Base-by-base conservation (phyloP, 92 coral and sea anemone genomes). In the Siderastrea radians region DNA sequence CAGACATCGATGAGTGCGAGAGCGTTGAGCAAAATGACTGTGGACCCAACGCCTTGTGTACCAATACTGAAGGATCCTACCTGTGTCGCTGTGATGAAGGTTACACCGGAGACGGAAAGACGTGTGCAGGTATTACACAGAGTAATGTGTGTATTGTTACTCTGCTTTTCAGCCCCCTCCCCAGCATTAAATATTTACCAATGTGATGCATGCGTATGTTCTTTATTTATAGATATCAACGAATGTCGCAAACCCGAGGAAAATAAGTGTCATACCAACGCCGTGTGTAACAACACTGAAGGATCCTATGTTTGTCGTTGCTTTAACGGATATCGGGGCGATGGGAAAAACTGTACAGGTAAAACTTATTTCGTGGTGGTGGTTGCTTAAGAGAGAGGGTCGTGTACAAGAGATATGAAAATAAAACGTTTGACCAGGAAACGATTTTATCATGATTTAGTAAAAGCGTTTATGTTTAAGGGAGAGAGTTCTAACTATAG, bases 321-420 rank as follows among this genome's bases (percentile, higher is more conserved):
- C 48, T 45, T 13, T 1, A 38, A 1, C 2, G 88, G 88, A 15
- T 84, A 54, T 64, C 19, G 26, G 60, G 88, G 88, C 61, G 59
- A 84, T 61, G 90, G 90, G 54, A 16, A 66, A 26, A 19, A 26
- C 62, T 86, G 90, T 61, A 19, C 19, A 2, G 92, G 92, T 14
- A 16, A 61, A 55, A 55, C 9, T 7, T 55, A 7, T 55, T 5
- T 65, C 14, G 85, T 88, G 72, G 14, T 26, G 38, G 38, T 26
- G 38, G 38, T 26, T 26, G 38, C 38, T 26, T 26, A 26, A 26
- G 38, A 26, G 38, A 26, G 38, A 26, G 38, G 38, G 38, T 26
- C 38, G 38, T 26, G 38, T 26, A 26, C 38, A 26, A 26, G 38
- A 26, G 38, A 26, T 0, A 26, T 26, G 38, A 26, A 26, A 26